Base-by-base conservation (phyloP, 2,888 invertebrate genomes). In the Cyclophora punctaria region DNA sequence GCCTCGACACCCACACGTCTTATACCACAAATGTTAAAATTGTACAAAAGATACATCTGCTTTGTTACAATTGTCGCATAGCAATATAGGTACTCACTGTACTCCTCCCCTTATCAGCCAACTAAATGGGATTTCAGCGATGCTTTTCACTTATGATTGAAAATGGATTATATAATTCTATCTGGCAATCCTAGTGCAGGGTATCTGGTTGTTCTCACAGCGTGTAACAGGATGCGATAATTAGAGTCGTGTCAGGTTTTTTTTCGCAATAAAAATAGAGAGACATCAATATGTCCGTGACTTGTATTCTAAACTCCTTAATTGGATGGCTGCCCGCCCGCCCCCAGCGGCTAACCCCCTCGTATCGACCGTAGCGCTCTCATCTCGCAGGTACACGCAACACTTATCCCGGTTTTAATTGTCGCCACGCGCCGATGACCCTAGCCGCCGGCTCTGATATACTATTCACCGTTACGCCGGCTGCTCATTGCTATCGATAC, bases 381-480 rank as follows among this genome's bases (percentile, higher is more conserved):
- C 85, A 84, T 86, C 85, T 81, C 85, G 73, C 85, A 85, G 85
- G 87, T 85, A 85, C 75, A 85, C 83, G 81, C 83, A 85, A 84
- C 83, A 85, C 85, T 87, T 85, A 84, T 86, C 86, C 84, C 80
- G 76, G 81, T 82, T 85, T 85, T 86, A 86, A 86, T 87, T 87
- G 87, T 85, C 85, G 83, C 83, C 80, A 84, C 81, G 83, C 85
- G 77, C 80, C 78, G 83, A 80, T 83, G 83, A 84, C 82, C 83
- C 78, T 64, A 66, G 66, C 69, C 67, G 68, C 63, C 58, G 55
- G 48, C 56, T 50, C 43, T 48, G 48, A 55, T 54, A 55, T 54
- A 52, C 46, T 53, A 51, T 48, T 48, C 48, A 57, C 54, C 53
- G 54, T 54, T 54, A 54, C 52, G 52, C 58, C 49, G 53, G 45